Conservation (phyloP, 2,888 invertebrate species). For the Tanypteryx hageni region DNA sequence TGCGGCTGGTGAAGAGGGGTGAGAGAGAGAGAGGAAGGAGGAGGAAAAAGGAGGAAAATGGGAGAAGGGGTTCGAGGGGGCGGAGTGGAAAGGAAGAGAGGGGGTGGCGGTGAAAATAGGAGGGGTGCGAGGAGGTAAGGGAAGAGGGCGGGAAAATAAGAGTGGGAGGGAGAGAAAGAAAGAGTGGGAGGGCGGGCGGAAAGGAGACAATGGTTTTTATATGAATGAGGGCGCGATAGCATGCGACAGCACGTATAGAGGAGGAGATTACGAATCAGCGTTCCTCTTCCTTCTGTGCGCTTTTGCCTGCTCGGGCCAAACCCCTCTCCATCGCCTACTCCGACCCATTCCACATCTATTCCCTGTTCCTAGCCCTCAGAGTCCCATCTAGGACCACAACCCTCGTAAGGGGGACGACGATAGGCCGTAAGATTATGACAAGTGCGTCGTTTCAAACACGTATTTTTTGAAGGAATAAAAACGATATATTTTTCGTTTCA, state of each 20-base stretch:
- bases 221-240: conserved; percentile 63
- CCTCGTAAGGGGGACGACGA: conserved; percentile 2
- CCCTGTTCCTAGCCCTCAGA: neutral
- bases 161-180: neutral
- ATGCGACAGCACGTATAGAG: conserved; percentile 63
- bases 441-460: neutral
- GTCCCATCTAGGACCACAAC: neutral
- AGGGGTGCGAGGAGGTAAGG: neutral
- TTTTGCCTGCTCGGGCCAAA: conserved; percentile 19
- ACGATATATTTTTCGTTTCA: too few relatives aligned
- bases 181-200: neutral
- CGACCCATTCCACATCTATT: neutral
- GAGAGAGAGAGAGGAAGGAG: neutral
- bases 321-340: neutral
- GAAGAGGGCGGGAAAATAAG: neutral
- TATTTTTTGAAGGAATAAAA: neutral
- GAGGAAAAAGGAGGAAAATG: neutral
- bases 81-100: neutral
- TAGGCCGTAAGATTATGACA: neutral
- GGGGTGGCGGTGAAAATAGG: conserved; percentile 9
- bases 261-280: conserved; percentile 60
- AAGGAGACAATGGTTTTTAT: conserved; percentile 63
- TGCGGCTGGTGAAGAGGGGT: conserved; percentile 10
- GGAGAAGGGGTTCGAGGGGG: neutral
- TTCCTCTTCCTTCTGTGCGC: conserved; percentile 45